A percentile compares a stretch with the other conserved stretches of the same genome.
These are phyloP conservation scores for Halocaridina rubra DNA, from an alignment of 2,888 invertebrate species.

Conservation along the genomic window DNA sequence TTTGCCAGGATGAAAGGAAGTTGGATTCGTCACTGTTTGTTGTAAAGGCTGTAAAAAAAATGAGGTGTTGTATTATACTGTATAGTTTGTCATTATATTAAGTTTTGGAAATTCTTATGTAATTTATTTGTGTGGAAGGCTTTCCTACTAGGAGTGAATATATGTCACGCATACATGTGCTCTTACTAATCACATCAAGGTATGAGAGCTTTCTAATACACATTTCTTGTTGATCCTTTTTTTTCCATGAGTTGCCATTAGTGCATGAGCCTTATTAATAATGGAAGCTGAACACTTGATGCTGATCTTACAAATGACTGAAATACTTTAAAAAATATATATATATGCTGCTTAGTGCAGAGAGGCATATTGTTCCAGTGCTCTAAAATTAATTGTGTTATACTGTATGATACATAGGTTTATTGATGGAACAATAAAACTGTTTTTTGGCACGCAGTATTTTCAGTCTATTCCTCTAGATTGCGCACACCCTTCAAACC, in stretches of 20 bases:
- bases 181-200: too few relatives aligned
- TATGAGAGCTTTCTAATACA: too few relatives aligned
- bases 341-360: conserved; percentile 19
- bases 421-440: conserved; percentile 60
- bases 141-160: too few relatives aligned
- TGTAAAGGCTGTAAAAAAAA: too few relatives aligned
- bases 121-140: too few relatives aligned
- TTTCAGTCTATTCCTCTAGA: neutral
- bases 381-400: conserved; percentile 52
- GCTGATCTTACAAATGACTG: conserved; percentile 24
- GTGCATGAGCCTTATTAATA: conserved; percentile 24
- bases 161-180: too few relatives aligned
- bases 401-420: conserved; percentile 59
- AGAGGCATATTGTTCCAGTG: conserved; percentile 27
- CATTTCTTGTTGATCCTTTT: too few relatives aligned
- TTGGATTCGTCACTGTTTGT: too few relatives aligned
- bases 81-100: too few relatives aligned
- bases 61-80: too few relatives aligned
- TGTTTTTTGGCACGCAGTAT: conserved; percentile 37
- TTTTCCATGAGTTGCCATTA: neutral
- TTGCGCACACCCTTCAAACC: neutral
- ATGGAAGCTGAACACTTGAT: conserved; percentile 4
- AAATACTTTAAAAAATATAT: neutral
- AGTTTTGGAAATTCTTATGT: too few relatives aligned
- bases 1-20: too few relatives aligned